Conservation (phyloP, 2,113 vertebrate species). For the Aramus guarauna region DNA sequence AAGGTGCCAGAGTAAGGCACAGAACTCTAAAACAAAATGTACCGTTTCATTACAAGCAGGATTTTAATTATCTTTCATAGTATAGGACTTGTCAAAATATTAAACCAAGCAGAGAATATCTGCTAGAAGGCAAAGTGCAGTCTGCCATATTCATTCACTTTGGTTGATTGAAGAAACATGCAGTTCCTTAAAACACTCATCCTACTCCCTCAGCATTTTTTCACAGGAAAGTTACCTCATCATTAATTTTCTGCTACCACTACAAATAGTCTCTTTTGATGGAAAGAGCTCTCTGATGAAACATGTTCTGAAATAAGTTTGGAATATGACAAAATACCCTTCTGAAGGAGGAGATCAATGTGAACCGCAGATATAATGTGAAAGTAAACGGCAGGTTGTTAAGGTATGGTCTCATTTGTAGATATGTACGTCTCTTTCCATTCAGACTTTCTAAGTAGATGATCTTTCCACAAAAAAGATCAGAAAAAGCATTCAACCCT, state of each 20-base stretch:
- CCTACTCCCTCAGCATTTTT: neutral
- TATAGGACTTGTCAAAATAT: neutral
- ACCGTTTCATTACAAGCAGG: neutral
- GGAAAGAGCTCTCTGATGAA: neutral
- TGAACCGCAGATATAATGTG: neutral
- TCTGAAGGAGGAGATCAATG: neutral
- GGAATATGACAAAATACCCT: neutral
- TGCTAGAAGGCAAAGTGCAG: neutral
- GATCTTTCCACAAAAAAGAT: neutral
- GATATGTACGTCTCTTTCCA: neutral
- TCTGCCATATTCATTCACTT: neutral
- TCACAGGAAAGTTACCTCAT: neutral
- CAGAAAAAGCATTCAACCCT: neutral
- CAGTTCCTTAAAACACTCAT: neutral
- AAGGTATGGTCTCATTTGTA: neutral
- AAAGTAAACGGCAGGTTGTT: neutral
- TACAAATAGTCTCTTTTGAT: neutral
- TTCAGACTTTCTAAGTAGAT: neutral
- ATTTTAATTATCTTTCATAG: neutral
- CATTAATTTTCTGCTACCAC: neutral
- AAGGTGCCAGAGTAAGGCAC: neutral
- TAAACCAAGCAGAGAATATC: neutral
- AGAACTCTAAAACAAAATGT: neutral
- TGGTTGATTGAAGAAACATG: neutral
- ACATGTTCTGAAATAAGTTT: neutral